Evolutionary conservation across 2,113 vertebrate genomes (phyloP).

Genomic region (Heterocephalus glaber): DNA sequence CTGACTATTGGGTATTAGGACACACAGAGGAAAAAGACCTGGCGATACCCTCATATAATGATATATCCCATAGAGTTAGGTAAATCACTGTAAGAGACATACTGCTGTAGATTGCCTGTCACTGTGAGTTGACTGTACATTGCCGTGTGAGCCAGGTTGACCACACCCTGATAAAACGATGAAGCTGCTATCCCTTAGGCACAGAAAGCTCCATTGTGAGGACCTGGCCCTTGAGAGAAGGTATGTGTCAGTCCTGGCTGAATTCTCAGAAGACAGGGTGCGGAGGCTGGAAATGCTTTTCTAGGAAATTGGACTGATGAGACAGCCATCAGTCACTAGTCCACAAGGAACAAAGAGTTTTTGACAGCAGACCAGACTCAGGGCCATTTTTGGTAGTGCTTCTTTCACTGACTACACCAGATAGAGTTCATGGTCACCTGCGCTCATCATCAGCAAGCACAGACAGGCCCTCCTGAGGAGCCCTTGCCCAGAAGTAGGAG

Average conservation of each 20-base stretch:
- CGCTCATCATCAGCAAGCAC: not conserved
- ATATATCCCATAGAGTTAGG: not conserved
- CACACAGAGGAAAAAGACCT: not conserved
- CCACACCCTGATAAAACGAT: not conserved
- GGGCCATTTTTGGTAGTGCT: not conserved
- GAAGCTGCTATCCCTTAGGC: not conserved
- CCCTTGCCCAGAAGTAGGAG: not conserved
- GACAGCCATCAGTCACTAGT: conserved; percentile 9
- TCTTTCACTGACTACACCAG: not conserved
- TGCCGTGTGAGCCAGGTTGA: not conserved
- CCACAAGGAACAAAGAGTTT: conserved; percentile 55
- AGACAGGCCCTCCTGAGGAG: not conserved
- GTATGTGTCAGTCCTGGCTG: not conserved
- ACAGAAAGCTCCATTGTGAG: conserved; percentile 55
- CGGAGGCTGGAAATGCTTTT: conserved; percentile 56
- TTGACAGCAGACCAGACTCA: conserved; percentile 30
- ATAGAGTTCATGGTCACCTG: not conserved
- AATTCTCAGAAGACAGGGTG: conserved; percentile 56
- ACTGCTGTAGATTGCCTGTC: not conserved
- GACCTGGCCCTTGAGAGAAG: conserved; percentile 12
- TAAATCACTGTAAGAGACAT: not conserved
- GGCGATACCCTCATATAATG: no score
- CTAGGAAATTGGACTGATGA: conserved; percentile 39
- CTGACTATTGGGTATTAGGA: not conserved
- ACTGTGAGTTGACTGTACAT: no score